Base-by-base conservation (phyloP, 30 jellyfish, hydroid and myxozoan species). In the Catostylus mosaicus region DNA sequence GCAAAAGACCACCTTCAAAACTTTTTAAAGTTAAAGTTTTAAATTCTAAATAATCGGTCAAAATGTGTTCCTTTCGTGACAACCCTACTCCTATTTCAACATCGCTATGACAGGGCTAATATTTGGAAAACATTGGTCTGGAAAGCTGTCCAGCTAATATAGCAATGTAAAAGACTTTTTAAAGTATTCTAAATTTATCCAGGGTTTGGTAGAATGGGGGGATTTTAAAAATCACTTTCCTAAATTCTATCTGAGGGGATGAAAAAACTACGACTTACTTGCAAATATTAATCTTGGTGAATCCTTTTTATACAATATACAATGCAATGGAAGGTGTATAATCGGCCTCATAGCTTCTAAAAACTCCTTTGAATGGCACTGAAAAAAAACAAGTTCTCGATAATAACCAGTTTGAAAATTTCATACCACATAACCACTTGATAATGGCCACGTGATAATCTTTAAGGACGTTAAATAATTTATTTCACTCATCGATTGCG, bases 351-450 rank as follows among this genome's bases (percentile, higher is more conserved):
- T 82, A 82, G 70, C 92, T 43, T 70, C 92, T 68, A 43, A 67
- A 82, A 68, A 82, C 92, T 5, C 92, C 92, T 82, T 71, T 69
- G 45, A 45, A 59, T 46, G 78, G 92, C 45, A 63, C 92, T 82
- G 73, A 12, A 79, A 64, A 67, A 46, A 52, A 63, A 4, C n/a
- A n/a, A n/a, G n/a, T n/a, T n/a, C n/a, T n/a, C n/a, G n/a, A n/a
- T n/a, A n/a, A n/a, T n/a, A n/a, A n/a, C n/a, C n/a, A n/a, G n/a
- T n/a, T n/a, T n/a, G n/a, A n/a, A n/a, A n/a, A n/a, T n/a, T n/a
- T n/a, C n/a, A n/a, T n/a, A n/a, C n/a, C n/a, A n/a, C n/a, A n/a
- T n/a, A n/a, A n/a, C n/a, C n/a, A n/a, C n/a, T n/a, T n/a, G n/a
- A n/a, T n/a, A n/a, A n/a, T n/a, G n/a, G n/a, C n/a, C n/a, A n/a